Conservation (phyloP, 1,140 invertebrate species). For the Achatina immaculata region DNA sequence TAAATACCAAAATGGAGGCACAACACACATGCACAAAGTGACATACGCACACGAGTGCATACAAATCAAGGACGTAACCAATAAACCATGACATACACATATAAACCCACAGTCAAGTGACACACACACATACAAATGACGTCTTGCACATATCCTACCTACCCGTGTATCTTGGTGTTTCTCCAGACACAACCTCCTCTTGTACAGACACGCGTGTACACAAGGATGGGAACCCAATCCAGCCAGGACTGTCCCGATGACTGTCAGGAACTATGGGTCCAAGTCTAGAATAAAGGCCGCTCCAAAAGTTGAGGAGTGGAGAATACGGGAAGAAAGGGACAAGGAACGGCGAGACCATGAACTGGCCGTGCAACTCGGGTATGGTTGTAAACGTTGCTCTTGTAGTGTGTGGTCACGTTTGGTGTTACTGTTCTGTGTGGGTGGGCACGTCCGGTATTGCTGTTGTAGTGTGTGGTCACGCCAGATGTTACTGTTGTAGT, state of each 20-base stretch:
- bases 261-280: neutral
- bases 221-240: neutral
- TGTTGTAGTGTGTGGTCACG: neutral
- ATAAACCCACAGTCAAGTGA: too few relatives aligned
- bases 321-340: neutral
- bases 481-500: neutral
- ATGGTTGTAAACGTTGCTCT: neutral
- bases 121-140: too few relatives aligned
- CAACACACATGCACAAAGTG: neutral
- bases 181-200: neutral
- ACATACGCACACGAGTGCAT: neutral
- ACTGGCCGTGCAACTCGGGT: constrained; percentile 13
- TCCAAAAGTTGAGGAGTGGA: neutral
- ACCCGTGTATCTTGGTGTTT: too few relatives aligned
- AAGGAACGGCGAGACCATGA: constrained; percentile 24
- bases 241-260: neutral
- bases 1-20: too few relatives aligned
- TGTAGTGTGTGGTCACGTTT: neutral
- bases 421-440: neutral
- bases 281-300: neutral
- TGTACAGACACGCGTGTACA: neutral
- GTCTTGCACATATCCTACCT: too few relatives aligned
- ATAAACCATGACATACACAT: too few relatives aligned
- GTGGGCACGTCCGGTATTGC: neutral
- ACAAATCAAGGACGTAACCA: neutral